These are phyloP conservation scores for Sycophila sp. DNA, from an alignment of 1,140 invertebrate species.

Conservation along the genomic window DNA sequence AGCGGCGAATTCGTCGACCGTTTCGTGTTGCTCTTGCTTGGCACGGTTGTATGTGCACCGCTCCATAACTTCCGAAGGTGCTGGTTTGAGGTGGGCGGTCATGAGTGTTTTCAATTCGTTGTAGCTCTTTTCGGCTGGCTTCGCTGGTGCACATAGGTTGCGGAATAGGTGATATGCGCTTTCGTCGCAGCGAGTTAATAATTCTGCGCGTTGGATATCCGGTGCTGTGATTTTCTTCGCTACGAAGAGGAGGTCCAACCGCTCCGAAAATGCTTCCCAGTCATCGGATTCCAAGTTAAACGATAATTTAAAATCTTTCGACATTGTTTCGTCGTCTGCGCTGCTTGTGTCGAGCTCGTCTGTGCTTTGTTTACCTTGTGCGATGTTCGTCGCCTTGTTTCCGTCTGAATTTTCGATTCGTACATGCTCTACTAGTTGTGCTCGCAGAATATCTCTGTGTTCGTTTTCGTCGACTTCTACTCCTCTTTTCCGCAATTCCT, in stretches of 20 bases:
- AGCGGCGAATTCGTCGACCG: slow-evolving; percentile 32
- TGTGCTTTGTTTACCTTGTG: no score
- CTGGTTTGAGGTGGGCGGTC: slow-evolving; percentile 28
- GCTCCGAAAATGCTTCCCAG: slow-evolving; percentile 23
- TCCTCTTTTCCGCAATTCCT: no score
- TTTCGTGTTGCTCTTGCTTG: slow-evolving; percentile 15
- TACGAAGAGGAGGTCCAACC: slow-evolving; percentile 23
- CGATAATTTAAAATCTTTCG: no score
- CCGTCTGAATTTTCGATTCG: no score
- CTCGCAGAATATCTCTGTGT: no score
- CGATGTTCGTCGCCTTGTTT: no score
- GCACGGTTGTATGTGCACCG: slow-evolving; percentile 23
- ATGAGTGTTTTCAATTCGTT: slow-evolving; percentile 23
- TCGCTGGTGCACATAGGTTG: slow-evolving; percentile 31
- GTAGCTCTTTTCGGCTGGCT: slow-evolving; percentile 20
- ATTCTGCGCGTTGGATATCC: neutral
- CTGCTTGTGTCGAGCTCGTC: no score
- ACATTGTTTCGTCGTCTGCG: no score
- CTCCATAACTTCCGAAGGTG: slow-evolving; percentile 23
- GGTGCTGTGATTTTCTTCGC: slow-evolving; percentile 22
- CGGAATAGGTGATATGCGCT: slow-evolving; percentile 23
- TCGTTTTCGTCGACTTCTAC: no score
- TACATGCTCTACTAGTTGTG: no score
- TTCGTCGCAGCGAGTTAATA: slow-evolving; percentile 21
- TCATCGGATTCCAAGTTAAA: neutral